Conservation (phyloP, 2,797 vertebrate genomes). For the Darevskia nairensis region DNA sequence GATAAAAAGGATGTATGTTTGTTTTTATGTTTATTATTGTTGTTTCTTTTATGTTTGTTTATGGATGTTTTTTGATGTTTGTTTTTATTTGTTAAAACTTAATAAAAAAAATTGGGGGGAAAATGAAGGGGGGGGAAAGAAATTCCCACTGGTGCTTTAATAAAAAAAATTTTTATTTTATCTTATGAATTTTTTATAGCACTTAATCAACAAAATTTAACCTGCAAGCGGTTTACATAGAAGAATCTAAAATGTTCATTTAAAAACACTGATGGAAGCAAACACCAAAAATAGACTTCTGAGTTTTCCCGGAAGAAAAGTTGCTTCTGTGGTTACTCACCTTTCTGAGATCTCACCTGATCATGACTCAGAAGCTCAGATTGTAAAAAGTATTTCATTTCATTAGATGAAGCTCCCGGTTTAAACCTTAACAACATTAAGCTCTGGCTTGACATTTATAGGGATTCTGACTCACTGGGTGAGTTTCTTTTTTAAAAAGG, state of each 20-base stretch:
- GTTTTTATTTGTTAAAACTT: no score
- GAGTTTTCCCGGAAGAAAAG: slow-evolving; percentile 40
- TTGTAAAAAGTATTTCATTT: slow-evolving; percentile 58
- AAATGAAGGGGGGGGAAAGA: neutral
- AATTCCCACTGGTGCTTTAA: neutral
- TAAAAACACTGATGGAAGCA: no score
- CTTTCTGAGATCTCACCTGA: slow-evolving; percentile 35
- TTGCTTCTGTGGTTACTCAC: slow-evolving; percentile 21
- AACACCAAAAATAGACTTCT: neutral
- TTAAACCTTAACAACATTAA: slow-evolving; percentile 64
- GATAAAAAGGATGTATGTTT: no score
- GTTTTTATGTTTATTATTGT: no score
- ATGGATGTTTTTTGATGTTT: no score
- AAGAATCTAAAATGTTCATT: no score
- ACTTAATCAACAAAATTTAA: no score
- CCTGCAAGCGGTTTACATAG: no score
- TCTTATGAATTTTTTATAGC: no score
- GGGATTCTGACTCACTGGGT: slow-evolving; percentile 70
- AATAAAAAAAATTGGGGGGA: no score
- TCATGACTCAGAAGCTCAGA: slow-evolving; percentile 58
- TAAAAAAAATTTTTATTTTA: no score
- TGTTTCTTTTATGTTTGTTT: no score
- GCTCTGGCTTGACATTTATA: slow-evolving; percentile 66
- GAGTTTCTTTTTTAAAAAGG: slow-evolving; percentile 64
- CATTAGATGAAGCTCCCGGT: slow-evolving; percentile 65